Conservation (phyloP, 2,113 vertebrate genomes). For the Psilopogon haemacephalus region DNA sequence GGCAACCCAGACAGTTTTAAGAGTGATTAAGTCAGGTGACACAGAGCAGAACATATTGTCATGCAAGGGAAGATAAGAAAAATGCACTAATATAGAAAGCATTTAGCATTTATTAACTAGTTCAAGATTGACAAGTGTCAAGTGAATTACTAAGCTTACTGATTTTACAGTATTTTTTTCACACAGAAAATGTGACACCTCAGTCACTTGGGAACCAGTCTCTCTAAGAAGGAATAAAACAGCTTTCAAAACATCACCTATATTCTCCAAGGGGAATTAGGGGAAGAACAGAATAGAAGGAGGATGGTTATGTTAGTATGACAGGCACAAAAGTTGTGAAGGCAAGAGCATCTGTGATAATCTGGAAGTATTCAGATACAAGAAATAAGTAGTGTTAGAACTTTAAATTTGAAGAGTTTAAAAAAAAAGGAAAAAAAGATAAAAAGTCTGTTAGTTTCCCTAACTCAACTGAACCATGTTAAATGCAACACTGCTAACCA, state of each 20-base stretch:
- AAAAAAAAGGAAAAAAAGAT: neutral
- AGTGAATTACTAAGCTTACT: neutral
- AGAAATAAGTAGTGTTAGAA: neutral
- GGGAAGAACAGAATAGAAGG: neutral
- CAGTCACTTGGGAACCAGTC: neutral
- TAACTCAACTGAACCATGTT: neutral
- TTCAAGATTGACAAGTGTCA: neutral
- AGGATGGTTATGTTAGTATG: neutral
- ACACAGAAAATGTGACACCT: neutral
- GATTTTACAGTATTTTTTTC: neutral
- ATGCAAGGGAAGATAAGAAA: neutral
- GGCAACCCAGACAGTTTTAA: neutral
- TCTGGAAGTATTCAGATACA: neutral
- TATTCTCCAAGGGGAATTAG: neutral
- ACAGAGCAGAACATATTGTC: constrained; percentile 31
- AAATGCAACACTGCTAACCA: neutral
- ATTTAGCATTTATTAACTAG: neutral
- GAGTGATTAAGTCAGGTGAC: neutral
- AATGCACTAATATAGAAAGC: neutral
- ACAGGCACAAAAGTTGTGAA: neutral
- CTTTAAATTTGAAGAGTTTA: neutral
- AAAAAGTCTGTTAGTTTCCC: neutral
- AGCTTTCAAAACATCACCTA: neutral
- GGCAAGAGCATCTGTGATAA: neutral
- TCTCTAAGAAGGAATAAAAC: neutral